Base-by-base conservation (phyloP, 2,888 invertebrate genomes). In the Drosophila seclusa region DNA sequence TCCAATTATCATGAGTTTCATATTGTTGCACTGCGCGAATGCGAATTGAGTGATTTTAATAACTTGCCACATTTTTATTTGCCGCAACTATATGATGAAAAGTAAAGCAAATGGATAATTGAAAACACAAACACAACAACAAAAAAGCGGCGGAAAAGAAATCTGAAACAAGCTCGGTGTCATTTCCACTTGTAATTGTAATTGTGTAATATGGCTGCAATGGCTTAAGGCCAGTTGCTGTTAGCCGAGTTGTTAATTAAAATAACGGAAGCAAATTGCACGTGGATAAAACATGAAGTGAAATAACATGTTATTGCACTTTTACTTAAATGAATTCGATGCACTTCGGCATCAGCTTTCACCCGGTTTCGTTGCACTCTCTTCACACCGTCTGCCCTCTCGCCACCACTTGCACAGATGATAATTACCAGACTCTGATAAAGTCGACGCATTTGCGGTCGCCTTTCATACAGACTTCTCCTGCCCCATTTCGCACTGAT, bases 231-330 rank as follows among this genome's bases (percentile, higher is more conserved):
- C 88, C 83, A 80, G 70, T 87, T 73, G 57, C 79, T 65, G 83
- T 87, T 85, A 79, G 77, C 66, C 74, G 18, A 24, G 45, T 24
- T 45, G 45, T 16, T 45, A 45, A 16, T 45, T 16, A 45, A 61
- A 64, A 42, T 59, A 53, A 50, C 13, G 27, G 36, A 10, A 50
- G 48, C 21, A 48, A 64, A 72, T 64, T 55, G 61, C 49, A 21
- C n/a, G 69, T 70, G 64, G 65, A 55, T 65, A 52, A 80, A 58
- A 74, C 57, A 68, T 73, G 64, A 78, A 78, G 69, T 78, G 57
- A 86, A 78, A 82, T 86, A 86, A 86, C 85, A 86, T 88, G 86
- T 83, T 86, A 86, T 86, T 86, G 85, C 85, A 88, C 85, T 86
- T 86, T 85, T 69, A 68, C 73, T 77, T 72, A 83, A 87, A 77